Conservation (phyloP, 2,888 invertebrate genomes). For the Sminthurinus aureus region DNA sequence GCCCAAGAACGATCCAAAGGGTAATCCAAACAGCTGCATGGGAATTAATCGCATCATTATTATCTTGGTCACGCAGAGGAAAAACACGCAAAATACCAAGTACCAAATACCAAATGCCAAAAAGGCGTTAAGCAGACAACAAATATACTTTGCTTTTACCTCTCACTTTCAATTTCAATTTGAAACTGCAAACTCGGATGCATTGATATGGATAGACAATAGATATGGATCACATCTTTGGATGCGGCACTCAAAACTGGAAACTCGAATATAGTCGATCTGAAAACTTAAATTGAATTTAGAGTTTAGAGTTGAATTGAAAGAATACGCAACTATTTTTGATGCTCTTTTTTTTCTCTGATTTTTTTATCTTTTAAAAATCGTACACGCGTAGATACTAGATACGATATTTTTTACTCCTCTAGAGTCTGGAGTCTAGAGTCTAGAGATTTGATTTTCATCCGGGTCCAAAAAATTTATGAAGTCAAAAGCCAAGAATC, state of each 20-base stretch:
- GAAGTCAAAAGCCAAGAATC: neutral
- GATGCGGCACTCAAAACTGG: too few relatives aligned
- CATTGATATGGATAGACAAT: too few relatives aligned
- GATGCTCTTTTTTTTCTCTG: too few relatives aligned
- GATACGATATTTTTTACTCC: too few relatives aligned
- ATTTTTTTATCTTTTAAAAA: too few relatives aligned
- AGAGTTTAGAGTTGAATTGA: too few relatives aligned
- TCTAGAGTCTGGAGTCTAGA: too few relatives aligned
- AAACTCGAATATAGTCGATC: too few relatives aligned
- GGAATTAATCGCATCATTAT: neutral
- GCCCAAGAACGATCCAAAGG: neutral
- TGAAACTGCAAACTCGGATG: neutral
- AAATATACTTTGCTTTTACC: neutral
- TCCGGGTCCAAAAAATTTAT: neutral
- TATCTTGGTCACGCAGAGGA: neutral
- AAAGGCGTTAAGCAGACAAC: neutral
- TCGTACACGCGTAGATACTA: too few relatives aligned
- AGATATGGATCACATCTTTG: too few relatives aligned
- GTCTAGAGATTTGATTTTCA: neutral
- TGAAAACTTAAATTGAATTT: too few relatives aligned
- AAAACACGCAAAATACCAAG: neutral
- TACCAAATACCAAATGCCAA: neutral
- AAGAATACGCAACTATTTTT: too few relatives aligned
- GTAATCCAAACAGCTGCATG: neutral
- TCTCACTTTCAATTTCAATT: neutral